Base-by-base conservation (phyloP, 2,888 invertebrate genomes). In the Stenurella melanura region DNA sequence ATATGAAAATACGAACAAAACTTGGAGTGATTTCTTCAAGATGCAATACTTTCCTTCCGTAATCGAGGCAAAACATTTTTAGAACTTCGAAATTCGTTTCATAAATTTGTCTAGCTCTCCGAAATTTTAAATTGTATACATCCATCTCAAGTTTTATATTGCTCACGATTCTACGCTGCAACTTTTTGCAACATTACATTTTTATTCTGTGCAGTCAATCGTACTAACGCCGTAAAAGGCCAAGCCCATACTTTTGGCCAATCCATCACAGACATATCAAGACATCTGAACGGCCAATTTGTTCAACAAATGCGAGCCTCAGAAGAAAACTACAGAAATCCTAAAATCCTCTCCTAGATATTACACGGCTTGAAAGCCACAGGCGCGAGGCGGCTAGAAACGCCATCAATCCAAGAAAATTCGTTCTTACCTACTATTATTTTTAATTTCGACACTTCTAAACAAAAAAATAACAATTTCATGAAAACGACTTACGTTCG, bases 101-200 rank as follows among this genome's bases (percentile, higher is more conserved):
- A 42, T 42, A 42, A 9, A 12, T 42, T 9, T 42, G 42, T 15
- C 42, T 9, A 42, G 42, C 42, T 12, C 15, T 38, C 11, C 15
- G 12, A 12, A 42, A 1, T 50, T 50, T 50, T 15, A 2, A 50
- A 50, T 6, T 50, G 50, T 6, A 9, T 9, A 34, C n/a, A 15
- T 6, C n/a, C 3, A n/a, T 17, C 50, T 50, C n/a, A 50, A 50
- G n/a, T 50, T n/a, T 50, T 50, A 50, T 50, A 50, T n/a, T 50
- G 50, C 50, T 50, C 50, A 50, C n/a, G 50, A n/a, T 50, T 50
- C 50, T n/a, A 50, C 15, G 1, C 3, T 50, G 50, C 50, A 50
- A 50, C 50, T 50, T 50, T 17, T 50, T 50, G 50, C 50, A 50
- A 50, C 50, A 50, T 50, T 50, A 50, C 50, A 50, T 50, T 50